Base-by-base conservation (phyloP, 2,797 vertebrate genomes). In the Megaceryle alcyon region DNA sequence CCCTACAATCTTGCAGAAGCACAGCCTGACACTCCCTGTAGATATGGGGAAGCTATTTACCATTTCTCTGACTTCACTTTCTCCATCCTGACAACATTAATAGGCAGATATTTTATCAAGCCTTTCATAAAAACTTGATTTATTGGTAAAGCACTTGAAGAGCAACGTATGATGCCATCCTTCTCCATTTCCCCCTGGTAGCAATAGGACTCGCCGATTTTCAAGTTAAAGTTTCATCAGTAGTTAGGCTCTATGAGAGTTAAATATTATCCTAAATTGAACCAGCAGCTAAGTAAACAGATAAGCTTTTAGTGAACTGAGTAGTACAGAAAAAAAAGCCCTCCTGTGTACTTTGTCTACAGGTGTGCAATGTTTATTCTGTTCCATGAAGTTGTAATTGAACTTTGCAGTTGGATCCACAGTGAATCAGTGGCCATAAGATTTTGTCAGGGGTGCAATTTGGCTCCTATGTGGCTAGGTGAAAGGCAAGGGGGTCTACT, bases 201-300 rank as follows among this genome's bases (percentile, higher is more conserved):
- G 73, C 68, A 90, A 31, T 4, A 90, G 54, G 33, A 86, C 35
- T 44, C 56, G 73, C 75, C 0, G 0, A 68, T 85, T 90, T 94
- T 79, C 73, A 88, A 90, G 96, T 91, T 96, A 92, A 96, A 95
- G 33, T 91, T 94, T 94, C 86, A 94, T 91, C 15, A 5, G 3
- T 71, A 19, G 46, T 91, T 77, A 75, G 84, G 37, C 59, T 88
- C 73, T 91, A 31, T n/a, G 43, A 68, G 63, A 92, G 96, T 94
- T 96, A 96, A 94, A 92, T 94, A 95, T 95, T 97, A 97, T 33
- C 89, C 93, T 81, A 93, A 92, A 96, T 90, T 82, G 92, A 92
- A 90, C 81, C 31, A 92, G 68, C 71, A 92, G 81, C 83, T 93
- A 95, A 87, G 90, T 57, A 94, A 96, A 96, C 63, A 95, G 57